These are phyloP conservation scores for Chrysomallon squamiferum DNA, from an alignment of 1,140 invertebrate genomes.

Conservation along the genomic window DNA sequence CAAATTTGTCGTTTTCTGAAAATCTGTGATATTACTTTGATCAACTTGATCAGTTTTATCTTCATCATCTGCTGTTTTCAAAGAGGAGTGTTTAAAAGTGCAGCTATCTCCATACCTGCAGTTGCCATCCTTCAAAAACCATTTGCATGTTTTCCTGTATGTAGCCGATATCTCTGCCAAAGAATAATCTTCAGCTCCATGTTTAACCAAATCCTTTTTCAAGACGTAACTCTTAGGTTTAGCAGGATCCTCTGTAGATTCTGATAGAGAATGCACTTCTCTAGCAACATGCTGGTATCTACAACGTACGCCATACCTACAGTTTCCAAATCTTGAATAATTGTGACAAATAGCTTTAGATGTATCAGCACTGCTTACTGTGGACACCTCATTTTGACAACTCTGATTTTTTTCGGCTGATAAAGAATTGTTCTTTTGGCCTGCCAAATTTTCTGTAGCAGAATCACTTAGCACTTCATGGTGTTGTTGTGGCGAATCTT, in stretches of 20 bases:
- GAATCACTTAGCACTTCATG: background rate
- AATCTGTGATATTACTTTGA: no score
- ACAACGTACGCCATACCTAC: slow-evolving; percentile 36
- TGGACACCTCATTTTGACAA: background rate
- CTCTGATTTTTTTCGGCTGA: background rate
- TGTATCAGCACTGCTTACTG: background rate
- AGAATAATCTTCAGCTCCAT: no score
- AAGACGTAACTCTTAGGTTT: no score
- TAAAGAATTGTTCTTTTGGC: no score
- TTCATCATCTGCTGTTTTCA: background rate
- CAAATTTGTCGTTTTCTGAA: no score
- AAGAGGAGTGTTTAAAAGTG: slow-evolving; percentile 22
- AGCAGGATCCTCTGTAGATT: no score
- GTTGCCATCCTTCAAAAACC: slow-evolving; percentile 2
- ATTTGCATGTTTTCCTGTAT: slow-evolving; percentile 13
- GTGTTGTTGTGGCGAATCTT: background rate
- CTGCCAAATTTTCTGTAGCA: no score
- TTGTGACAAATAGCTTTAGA: slow-evolving; percentile 6
- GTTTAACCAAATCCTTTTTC: no score
- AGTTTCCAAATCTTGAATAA: slow-evolving; percentile 25
- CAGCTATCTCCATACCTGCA: slow-evolving; percentile 20
- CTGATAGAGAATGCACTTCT: no score
- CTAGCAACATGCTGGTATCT: slow-evolving; percentile 26
- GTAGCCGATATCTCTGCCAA: no score
- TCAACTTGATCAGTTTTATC: no score